phyloP scores from a whole-genome alignment of 2,797 vertebrate genomes.

The Pygocentrus nattereri region DNA sequence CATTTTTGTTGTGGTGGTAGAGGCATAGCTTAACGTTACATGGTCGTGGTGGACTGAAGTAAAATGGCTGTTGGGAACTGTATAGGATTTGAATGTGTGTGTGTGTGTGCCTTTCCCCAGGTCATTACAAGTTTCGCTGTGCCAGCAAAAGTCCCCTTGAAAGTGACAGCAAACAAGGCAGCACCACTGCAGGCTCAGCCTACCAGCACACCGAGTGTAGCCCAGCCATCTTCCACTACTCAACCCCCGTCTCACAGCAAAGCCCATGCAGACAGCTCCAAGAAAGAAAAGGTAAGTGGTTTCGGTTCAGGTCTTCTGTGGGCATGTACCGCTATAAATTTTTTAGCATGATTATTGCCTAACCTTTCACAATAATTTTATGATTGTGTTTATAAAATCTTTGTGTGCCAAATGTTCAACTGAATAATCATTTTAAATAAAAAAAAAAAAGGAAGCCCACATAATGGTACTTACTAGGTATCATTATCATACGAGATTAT shows the following conservation, averaged over 20 bases:
- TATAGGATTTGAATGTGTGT: background rate
- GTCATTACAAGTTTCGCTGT: constrained; percentile 71
- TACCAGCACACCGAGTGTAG: constrained; percentile 78
- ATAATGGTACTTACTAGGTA: no score
- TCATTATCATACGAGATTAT: no score
- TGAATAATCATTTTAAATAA: no score
- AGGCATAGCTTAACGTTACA: background rate
- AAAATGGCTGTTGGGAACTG: background rate
- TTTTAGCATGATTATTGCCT: no score
- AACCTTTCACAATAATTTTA: no score
- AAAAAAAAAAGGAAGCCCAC: no score
- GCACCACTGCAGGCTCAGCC: constrained; percentile 65
- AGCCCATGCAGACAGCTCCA: constrained; percentile 93
- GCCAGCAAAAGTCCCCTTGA: constrained; percentile 67
- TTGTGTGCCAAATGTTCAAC: no score
- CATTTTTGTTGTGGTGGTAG: background rate
- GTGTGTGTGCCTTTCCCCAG: constrained; percentile 66
- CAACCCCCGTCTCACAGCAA: constrained; percentile 82
- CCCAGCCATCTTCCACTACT: constrained; percentile 84
- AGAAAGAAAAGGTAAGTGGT: constrained; percentile 91
- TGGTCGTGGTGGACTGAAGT: background rate
- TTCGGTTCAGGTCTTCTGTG: background rate
- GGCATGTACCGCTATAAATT: no score
- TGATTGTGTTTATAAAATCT: no score
- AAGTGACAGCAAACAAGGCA: constrained; percentile 67